Evolutionary conservation across 2,888 invertebrate genomes (phyloP), one percentile per base, ranked within the genome.

Genomic region (Helicoverpa assulta): DNA sequence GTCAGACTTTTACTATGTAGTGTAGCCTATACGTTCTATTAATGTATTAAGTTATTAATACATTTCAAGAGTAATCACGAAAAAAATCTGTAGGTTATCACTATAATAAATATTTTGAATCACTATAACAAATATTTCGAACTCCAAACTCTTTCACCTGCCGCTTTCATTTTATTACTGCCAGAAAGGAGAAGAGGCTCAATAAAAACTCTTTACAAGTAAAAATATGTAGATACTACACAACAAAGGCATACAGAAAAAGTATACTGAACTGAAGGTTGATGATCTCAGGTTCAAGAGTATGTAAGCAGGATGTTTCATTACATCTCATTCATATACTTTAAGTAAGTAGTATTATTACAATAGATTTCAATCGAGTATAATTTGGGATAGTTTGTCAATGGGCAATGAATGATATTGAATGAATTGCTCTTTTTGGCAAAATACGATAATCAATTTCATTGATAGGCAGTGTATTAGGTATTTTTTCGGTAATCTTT

Each of bases 241-340:
- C 16, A 16, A 43, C 0, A 43, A n/a, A n/a, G n/a, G n/a, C 43
- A 14, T 14, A 47, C n/a, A 47, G 47, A 47, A n/a, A 47, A 43
- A 47, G n/a, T 5, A n/a, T n/a, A n/a, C 5, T 47, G 47, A 47
- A n/a, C 16, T 47, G 47, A n/a, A 47, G 47, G 47, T 47, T 47
- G 47, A 47, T 47, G 47, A 16, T 47, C 47, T 47, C 47, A 5
- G 47, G n/a, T 3, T 1, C 37, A 12, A 18, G 5, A n/a, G 10
- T 33, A 72, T 40, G 47, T n/a, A 73, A 47, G 43, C 59, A 60
- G 63, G 76, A 56, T 63, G 47, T 57, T 14, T 52, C 43, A 51
- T 74, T 54, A 16, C 40, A 21, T 64, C 5, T 19, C 26, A 29
- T 26, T 29, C 52, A n/a, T 14, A 33, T 63, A 18, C 69, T 56